Percentiles rank a stretch among this genome's conserved stretches.
phyloP scores from a whole-genome alignment of 2,888 invertebrate species.

The Ophioninae sp. region DNA sequence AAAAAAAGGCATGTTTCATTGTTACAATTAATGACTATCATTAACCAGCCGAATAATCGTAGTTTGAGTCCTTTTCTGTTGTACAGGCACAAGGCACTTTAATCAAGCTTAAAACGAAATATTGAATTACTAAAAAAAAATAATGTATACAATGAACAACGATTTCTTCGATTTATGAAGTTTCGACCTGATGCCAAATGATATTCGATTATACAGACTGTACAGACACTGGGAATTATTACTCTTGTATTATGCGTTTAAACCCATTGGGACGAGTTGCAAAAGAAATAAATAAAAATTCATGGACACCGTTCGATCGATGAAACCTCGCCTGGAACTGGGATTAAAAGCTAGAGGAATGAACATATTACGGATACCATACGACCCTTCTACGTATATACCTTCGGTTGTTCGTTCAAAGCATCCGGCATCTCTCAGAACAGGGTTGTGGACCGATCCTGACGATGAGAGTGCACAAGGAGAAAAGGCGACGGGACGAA shows the following conservation, averaged over 20 bases:
- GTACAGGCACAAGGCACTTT: neutral
- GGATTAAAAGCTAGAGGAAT: conserved; percentile 44
- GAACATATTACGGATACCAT: conserved; percentile 26
- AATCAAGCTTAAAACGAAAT: conserved; percentile 35
- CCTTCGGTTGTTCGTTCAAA: conserved; percentile 47
- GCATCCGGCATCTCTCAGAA: conserved; percentile 21
- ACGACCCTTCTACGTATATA: conserved; percentile 27
- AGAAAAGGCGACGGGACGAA: conserved; percentile 33
- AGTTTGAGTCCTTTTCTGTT: neutral
- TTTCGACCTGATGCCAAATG: conserved; percentile 9
- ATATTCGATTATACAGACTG: too few species aligned
- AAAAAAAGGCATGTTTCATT: too few species aligned
- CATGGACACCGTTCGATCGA: conserved; percentile 50
- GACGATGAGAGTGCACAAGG: conserved; percentile 43
- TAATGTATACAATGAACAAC: conserved; percentile 1
- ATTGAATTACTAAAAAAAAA: conserved; percentile 10
- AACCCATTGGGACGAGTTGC: conserved; percentile 42
- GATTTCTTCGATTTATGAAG: conserved; percentile 43
- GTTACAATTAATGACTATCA: neutral
- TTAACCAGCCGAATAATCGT: neutral
- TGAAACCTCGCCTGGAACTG: conserved; percentile 39
- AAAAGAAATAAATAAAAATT: conserved; percentile 42
- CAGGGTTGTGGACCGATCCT: conserved; percentile 10
- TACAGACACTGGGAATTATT: conserved; percentile 13
- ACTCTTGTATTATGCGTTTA: conserved; percentile 37